Percentiles rank a stretch among this genome's conserved stretches.
Evolutionary conservation across 1,140 invertebrate species (phyloP).

Genomic region (Drosophila navojoa): DNA sequence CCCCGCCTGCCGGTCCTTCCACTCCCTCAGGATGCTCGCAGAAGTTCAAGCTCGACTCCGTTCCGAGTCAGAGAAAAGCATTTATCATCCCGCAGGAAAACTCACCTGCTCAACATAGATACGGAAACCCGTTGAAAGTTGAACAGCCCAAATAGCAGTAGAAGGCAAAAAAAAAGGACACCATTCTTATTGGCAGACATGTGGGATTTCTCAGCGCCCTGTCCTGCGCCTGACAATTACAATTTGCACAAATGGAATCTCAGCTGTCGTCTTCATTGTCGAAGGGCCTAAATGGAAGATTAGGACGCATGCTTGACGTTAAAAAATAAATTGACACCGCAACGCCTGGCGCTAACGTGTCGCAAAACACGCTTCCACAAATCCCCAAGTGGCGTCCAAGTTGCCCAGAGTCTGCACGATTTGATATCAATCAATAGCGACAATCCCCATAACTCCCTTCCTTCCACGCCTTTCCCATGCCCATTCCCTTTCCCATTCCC

Average conservation of each 20-base stretch:
- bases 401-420: conserved; percentile 30
- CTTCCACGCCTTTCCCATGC: neutral
- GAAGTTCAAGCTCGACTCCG: conserved; percentile 20
- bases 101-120: conserved; percentile 39
- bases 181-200: neutral
- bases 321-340: conserved; percentile 51
- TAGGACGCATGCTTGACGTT: conserved; percentile 14
- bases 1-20: neutral
- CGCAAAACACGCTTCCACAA: conserved; percentile 38
- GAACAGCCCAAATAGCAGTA: neutral
- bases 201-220: conserved; percentile 8
- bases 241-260: conserved; percentile 57
- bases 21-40: conserved; percentile 22
- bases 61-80: conserved; percentile 28
- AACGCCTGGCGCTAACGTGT: conserved; percentile 39
- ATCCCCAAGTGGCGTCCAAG: conserved; percentile 42
- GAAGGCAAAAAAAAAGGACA: conserved; percentile 10
- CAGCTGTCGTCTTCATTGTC: conserved; percentile 37
- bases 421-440: conserved; percentile 60
- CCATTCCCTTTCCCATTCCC: neutral
- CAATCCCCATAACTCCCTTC: conserved; percentile 34
- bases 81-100: conserved; percentile 48
- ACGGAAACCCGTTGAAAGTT: conserved; percentile 34
- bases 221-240: conserved; percentile 43
- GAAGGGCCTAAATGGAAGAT: conserved; percentile 25